Conservation (phyloP, 2,113 vertebrate genomes). For the Pelusios castaneus region DNA sequence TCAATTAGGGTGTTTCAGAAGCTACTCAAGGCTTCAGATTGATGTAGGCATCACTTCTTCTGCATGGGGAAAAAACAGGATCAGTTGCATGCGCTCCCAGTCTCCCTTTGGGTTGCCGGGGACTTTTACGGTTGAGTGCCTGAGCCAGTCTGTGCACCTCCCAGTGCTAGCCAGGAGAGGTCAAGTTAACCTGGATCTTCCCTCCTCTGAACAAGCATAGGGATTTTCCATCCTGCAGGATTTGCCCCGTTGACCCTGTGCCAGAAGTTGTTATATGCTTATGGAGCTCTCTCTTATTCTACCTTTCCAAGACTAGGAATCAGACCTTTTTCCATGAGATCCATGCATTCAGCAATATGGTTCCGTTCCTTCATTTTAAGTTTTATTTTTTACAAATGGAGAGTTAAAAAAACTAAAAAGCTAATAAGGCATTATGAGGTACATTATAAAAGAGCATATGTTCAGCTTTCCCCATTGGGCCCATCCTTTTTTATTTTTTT, state of each 20-base stretch:
- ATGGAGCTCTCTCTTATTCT: neutral
- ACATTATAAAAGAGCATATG: rapidly evolving
- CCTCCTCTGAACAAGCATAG: neutral
- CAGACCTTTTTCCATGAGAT: neutral
- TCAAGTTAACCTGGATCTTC: neutral
- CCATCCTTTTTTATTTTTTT: neutral
- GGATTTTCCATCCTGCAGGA: neutral
- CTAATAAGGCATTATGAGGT: neutral
- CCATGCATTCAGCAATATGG: neutral
- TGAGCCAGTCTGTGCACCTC: neutral
- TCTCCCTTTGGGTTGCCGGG: neutral
- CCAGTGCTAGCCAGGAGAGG: neutral
- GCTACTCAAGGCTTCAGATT: neutral
- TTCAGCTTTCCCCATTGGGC: neutral
- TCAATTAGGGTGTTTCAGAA: neutral
- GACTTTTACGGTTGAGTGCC: neutral
- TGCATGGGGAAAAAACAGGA: neutral
- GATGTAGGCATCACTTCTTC: neutral
- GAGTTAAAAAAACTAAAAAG: neutral
- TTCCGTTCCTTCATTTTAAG: neutral
- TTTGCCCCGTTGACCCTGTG: neutral
- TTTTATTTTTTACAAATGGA: slow-evolving; percentile 5
- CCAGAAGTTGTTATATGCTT: rapidly evolving
- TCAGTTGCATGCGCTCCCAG: neutral
- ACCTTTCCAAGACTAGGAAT: neutral